A percentile compares a stretch with the other conserved stretches of the same genome.
Evolutionary conservation across 2,888 invertebrate genomes (phyloP).

Genomic region (Oscheius onirici): DNA sequence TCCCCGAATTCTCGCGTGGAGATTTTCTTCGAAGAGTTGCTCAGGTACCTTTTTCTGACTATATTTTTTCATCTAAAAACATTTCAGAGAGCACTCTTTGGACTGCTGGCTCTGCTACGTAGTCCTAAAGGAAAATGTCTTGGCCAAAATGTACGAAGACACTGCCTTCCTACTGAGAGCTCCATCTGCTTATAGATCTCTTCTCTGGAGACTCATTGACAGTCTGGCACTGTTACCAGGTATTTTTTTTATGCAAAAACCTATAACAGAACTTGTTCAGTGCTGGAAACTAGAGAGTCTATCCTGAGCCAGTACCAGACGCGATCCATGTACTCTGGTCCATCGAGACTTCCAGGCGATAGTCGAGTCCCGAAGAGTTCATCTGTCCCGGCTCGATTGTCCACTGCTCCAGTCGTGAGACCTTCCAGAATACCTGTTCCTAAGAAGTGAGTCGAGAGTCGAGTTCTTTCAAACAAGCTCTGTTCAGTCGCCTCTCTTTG

Average conservation of each 20-base stretch:
- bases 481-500: conserved; percentile 21
- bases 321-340: conserved; percentile 31
- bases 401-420: conserved; percentile 29
- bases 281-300: conserved; percentile 19
- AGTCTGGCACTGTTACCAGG: conserved; percentile 82
- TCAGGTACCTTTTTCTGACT: conserved; percentile 44
- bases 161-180: conserved; percentile 81
- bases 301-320: conserved; percentile 28
- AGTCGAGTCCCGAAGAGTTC: conserved; percentile 70
- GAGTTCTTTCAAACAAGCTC: too few species aligned
- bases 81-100: conserved; percentile 48
- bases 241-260: background rate
- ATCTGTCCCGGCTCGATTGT: conserved; percentile 67
- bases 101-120: conserved; percentile 90
- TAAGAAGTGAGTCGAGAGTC: conserved; percentile 10
- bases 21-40: conserved; percentile 63
- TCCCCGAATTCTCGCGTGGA: conserved; percentile 60
- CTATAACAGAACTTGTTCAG: background rate
- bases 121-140: conserved; percentile 80
- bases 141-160: conserved; percentile 82
- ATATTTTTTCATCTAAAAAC: background rate
- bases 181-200: conserved; percentile 76
- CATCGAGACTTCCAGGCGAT: conserved; percentile 61
- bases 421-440: conserved; percentile 51
- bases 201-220: conserved; percentile 81